A percentile compares a stretch with the other conserved stretches of the same genome.
Evolutionary conservation across 2,888 invertebrate species (phyloP).

Genomic region (Escarpia spicata): DNA sequence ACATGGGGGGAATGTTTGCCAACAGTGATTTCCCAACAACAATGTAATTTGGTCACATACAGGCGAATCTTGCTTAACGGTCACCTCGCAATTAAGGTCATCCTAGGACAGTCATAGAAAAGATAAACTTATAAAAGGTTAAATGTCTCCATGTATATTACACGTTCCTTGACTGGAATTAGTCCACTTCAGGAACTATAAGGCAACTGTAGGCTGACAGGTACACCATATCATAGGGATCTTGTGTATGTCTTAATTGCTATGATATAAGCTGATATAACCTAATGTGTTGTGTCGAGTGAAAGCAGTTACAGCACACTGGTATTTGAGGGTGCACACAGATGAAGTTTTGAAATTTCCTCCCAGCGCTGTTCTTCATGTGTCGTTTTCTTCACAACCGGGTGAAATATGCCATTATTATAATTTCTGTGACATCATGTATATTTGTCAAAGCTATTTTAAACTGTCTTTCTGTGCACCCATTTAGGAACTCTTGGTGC

Average conservation of each 20-base stretch:
- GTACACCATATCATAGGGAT: not conserved
- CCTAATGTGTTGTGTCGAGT: not conserved
- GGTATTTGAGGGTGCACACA: not conserved
- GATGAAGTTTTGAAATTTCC: not conserved
- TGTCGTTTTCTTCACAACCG: not conserved
- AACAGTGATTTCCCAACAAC: not conserved
- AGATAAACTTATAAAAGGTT: not conserved
- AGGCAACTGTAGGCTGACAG: too few relatives aligned
- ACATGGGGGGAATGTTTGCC: not conserved
- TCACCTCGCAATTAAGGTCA: too few relatives aligned
- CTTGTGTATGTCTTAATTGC: not conserved
- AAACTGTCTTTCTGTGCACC: not conserved
- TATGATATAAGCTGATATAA: not conserved
- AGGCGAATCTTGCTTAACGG: too few relatives aligned
- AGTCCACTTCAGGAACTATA: too few relatives aligned
- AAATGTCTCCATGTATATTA: too few relatives aligned
- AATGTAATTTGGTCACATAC: not conserved
- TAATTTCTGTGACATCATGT: not conserved
- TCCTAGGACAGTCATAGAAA: not conserved
- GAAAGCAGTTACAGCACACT: not conserved
- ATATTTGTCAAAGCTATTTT: not conserved
- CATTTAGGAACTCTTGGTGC: not conserved
- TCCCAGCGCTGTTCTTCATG: not conserved
- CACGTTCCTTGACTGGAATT: too few relatives aligned
- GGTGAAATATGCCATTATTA: not conserved